Evolutionary conservation across 1,140 invertebrate genomes (phyloP).

Genomic region (Armadillidium nasatum): DNA sequence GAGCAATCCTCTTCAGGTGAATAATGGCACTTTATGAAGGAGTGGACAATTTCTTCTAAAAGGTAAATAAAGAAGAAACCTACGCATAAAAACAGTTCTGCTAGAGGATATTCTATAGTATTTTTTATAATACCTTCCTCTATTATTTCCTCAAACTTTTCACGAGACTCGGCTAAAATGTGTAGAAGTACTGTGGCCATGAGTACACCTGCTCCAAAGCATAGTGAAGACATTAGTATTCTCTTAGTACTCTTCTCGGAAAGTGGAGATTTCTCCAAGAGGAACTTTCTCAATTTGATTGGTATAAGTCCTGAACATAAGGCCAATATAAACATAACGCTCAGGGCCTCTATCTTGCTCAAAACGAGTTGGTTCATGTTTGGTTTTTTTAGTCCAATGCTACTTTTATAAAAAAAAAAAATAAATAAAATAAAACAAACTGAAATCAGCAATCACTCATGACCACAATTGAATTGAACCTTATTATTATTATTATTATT

Average conservation of each 20-base stretch:
- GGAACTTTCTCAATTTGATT: not conserved
- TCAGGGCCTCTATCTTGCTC: not conserved
- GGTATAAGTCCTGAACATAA: not conserved
- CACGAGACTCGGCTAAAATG: slow-evolving; percentile 78
- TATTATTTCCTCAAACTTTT: slow-evolving; percentile 47
- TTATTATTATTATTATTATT: too few species aligned
- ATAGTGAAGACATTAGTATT: slow-evolving; percentile 59
- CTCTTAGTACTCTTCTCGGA: slow-evolving; percentile 16
- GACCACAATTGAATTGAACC: too few species aligned
- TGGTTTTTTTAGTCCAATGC: too few species aligned
- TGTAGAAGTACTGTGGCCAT: slow-evolving; percentile 85
- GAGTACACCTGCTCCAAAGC: slow-evolving; percentile 85
- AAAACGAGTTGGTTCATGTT: too few species aligned
- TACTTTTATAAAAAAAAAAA: too few species aligned
- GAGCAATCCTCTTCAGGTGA: too few species aligned
- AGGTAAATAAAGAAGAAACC: slow-evolving; percentile 60
- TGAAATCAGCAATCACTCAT: too few species aligned
- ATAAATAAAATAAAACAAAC: too few species aligned
- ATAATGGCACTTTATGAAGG: too few species aligned
- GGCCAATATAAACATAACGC: not conserved
- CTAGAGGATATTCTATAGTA: slow-evolving; percentile 49
- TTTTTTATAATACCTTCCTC: slow-evolving; percentile 14
- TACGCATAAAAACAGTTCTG: slow-evolving; percentile 55
- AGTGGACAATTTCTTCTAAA: slow-evolving; percentile 55
- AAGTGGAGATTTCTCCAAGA: not conserved